Evolutionary conservation across 2,797 vertebrate genomes (phyloP), one percentile per base, ranked within the genome.

Genomic region (Argyrosomus regius): DNA sequence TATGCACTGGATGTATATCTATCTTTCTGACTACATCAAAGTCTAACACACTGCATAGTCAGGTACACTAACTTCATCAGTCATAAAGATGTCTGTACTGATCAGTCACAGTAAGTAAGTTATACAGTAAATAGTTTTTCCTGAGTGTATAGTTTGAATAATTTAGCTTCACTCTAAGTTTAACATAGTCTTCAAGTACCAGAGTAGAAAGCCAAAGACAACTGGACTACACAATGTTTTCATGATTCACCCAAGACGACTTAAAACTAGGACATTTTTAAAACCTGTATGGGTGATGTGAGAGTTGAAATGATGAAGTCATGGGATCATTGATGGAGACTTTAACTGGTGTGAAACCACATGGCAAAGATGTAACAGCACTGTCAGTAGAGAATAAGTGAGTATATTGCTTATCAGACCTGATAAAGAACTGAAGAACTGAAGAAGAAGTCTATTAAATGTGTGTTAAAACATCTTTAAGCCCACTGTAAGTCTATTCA

Each of bases 331-430:
- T 52, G 54, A 26, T 18, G 3, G 57, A 63, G 54, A 53, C 45
- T 58, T 48, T 76, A 63, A 75, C 72, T 76, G 39, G 26, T 71
- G 22, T 69, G 58, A 76, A 68, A 52, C 63, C 43, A 20, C 7
- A 3, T 49, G 31, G 4, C n/a, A 24, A n/a, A 61, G 8, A 46
- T 17, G 57, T 39, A 16, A 48, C 57, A 11, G 28, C 26, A 4
- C 20, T 3, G 11, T 18, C 14, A 53, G 57, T 0, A 20, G 4
- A 35, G 16, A 39, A 54, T 45, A 26, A 61, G 46, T 45, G 62
- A 54, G 17, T 3, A 14, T 28, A 17, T 53, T 3, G 48, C 45
- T 39, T 5, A 18, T 57, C 31, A 79, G 26, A 31, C n/a, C 26
- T 2, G 4, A 54, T 28, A 5, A 56, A 39, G n/a, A 20, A 28